Base-by-base conservation (phyloP, 2,113 vertebrate species). In the Noctilio leporinus region DNA sequence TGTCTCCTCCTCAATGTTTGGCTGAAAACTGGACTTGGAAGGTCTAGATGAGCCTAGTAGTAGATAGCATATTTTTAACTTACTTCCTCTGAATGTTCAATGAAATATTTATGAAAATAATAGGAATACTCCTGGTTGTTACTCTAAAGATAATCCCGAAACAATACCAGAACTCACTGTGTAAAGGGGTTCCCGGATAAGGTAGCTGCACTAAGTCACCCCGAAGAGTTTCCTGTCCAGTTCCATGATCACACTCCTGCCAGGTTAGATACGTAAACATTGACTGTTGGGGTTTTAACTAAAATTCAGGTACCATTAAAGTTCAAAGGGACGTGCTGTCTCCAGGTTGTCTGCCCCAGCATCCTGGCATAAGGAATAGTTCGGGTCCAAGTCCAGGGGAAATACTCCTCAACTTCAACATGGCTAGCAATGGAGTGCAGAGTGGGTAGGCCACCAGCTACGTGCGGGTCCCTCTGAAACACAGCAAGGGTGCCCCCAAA, bases 81-180 rank as follows among this genome's bases (percentile, higher is more conserved):
- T 90, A 19, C 45, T 88, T 57, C 57, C n/a, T 83, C 47, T 49
- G 12, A 53, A 26, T 73, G 24, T 30, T 73, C 28, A 57, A 47
- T 57, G 67, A 82, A 92, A 84, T 73, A 89, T 51, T 94, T 35
- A 89, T 73, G 59, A 85, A 92, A 88, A 87, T 49, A 7, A 73
- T 20, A 51, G 35, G 53, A 16, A 70, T 22, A 22, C 67, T 65
- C 38, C 64, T 35, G 77, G 40, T 84, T 53, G 57, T 51, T 33
- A 43, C 10, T 80, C 15, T 55, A 88, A 69, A 87, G 51, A 70
- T n/a, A 40, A 17, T 57, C n/a, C 51, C 20, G 22, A 70, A 53
- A 72, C 38, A 73, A 65, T 51, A 85, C 3, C 43, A 59, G 38
- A 80, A 22, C 43, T n/a, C 15, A 5, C 45, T n/a, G 40, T 43